Conservation (phyloP, 2,113 vertebrate genomes). For the Megaceryle torquata region DNA sequence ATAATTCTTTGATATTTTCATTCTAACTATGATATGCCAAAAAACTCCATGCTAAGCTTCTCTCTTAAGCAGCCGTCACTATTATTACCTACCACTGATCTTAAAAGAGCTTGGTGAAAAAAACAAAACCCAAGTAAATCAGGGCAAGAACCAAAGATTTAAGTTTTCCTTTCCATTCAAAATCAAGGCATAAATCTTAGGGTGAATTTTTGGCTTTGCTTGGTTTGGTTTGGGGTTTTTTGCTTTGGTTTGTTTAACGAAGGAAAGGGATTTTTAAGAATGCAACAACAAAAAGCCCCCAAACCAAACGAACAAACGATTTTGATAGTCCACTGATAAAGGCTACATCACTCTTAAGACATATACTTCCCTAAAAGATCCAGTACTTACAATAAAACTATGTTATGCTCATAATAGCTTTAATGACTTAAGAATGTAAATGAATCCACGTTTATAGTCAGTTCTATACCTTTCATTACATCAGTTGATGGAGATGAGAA, state of each 20-base stretch:
- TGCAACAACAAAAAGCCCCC: not conserved
- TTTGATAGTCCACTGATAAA: not conserved
- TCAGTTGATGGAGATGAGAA: not conserved
- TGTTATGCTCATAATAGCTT: not conserved
- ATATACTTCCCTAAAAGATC: not conserved
- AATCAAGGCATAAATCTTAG: not conserved
- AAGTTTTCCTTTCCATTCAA: not conserved
- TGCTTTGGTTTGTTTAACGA: not conserved
- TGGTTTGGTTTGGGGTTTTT: not conserved
- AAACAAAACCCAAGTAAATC: not conserved
- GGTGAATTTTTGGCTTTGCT: not conserved
- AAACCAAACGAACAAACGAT: not conserved
- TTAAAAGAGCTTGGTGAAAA: not conserved
- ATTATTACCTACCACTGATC: not conserved
- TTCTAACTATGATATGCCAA: not conserved
- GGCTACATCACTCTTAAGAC: not conserved
- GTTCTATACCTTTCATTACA: not conserved
- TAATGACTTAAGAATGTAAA: not conserved
- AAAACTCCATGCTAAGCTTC: not conserved
- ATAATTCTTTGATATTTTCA: not conserved
- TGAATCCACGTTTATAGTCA: not conserved
- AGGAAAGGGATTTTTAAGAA: not conserved
- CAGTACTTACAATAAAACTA: not conserved
- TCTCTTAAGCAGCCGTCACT: not conserved
- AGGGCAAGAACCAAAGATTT: not conserved